Percentiles rank a stretch among this genome's conserved stretches.
Evolutionary conservation across 2,113 vertebrate genomes (phyloP).

Genomic region (Camelus dromedarius): DNA sequence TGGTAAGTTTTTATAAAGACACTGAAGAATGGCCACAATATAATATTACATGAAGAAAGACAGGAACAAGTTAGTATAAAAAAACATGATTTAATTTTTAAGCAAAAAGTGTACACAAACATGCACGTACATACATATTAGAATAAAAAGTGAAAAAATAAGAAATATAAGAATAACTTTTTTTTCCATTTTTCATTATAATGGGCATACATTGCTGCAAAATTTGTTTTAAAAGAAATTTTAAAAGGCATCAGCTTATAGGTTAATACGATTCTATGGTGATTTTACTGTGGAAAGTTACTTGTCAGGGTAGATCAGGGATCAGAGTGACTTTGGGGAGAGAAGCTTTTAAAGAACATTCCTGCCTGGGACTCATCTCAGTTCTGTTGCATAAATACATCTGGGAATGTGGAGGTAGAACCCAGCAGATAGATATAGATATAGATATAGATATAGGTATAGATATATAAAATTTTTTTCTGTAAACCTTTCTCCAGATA

Average conservation of each 20-base stretch:
- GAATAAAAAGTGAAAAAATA: not conserved
- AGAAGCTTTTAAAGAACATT: slow-evolving; percentile 6
- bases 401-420: not conserved
- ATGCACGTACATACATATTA: not conserved
- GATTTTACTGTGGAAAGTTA: not conserved
- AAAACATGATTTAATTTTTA: not conserved
- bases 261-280: not conserved
- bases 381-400: not conserved
- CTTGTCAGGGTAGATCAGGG: not conserved
- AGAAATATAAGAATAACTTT: not conserved
- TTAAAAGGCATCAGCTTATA: not conserved
- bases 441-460: no score
- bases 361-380: not conserved
- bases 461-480: not conserved
- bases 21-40: not conserved
- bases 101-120: not conserved
- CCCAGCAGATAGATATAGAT: not conserved
- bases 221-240: not conserved
- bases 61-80: not conserved
- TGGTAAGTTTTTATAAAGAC: not conserved
- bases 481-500: not conserved
- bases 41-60: not conserved
- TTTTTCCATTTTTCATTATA: not conserved
- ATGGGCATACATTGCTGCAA: slow-evolving; percentile 2
- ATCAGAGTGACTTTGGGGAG: not conserved